Conservation (phyloP, 2,113 vertebrate genomes). For the Ciconia boyciana region DNA sequence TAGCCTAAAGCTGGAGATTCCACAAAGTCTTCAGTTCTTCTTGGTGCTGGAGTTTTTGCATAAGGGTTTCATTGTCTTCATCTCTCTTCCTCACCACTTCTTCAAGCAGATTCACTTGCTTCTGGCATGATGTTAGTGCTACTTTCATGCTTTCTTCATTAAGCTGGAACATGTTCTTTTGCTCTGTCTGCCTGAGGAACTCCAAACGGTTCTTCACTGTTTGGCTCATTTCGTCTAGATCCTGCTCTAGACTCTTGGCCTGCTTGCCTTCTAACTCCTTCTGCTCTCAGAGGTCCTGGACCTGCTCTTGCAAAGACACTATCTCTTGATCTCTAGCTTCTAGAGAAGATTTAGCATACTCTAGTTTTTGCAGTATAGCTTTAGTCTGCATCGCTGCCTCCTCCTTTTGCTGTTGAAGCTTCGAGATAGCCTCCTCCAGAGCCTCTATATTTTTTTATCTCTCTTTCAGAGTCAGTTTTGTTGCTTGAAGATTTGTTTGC, state of each 20-base stretch:
- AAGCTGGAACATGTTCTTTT: not conserved
- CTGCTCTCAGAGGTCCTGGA: not conserved
- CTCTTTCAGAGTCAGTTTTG: constrained; percentile 30
- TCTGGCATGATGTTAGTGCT: not conserved
- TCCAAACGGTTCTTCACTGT: not conserved
- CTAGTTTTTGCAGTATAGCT: constrained; percentile 47
- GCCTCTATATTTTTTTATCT: constrained; percentile 18
- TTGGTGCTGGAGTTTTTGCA: not conserved
- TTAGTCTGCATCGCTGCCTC: not conserved
- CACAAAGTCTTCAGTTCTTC: not conserved
- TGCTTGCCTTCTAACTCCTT: not conserved
- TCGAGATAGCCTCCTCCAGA: constrained; percentile 4
- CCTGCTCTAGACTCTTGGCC: not conserved
- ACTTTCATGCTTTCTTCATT: not conserved
- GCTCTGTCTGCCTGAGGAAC: not conserved
- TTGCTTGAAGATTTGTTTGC: constrained; percentile 10
- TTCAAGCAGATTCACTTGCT: not conserved
- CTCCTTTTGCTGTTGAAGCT: constrained; percentile 39
- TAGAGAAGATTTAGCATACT: not conserved
- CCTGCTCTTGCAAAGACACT: not conserved
- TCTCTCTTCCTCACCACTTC: not conserved
- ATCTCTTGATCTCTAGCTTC: not conserved
- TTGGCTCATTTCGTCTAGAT: not conserved
- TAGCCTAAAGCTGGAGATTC: not conserved
- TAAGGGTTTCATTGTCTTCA: not conserved